Evolutionary conservation across 2,797 vertebrate species (phyloP).

Genomic region (Eidolon dupreanum): DNA sequence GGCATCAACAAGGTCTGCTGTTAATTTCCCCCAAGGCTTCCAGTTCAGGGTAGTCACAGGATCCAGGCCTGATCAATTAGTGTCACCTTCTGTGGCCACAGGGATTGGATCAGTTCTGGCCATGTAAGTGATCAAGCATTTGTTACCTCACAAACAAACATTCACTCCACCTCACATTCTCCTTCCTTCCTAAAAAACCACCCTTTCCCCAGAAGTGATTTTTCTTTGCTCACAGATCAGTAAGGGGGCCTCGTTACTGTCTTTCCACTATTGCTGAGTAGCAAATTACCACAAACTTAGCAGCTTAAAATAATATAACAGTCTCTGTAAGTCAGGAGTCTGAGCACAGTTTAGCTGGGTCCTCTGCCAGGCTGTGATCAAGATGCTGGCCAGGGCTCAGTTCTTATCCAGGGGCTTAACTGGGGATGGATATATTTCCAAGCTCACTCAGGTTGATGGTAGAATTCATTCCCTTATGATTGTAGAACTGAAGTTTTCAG

Average conservation of each 20-base stretch:
- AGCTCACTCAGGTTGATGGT: neutral
- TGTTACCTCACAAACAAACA: neutral
- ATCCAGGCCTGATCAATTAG: neutral
- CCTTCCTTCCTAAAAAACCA: neutral
- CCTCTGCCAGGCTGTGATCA: neutral
- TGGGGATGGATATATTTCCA: neutral
- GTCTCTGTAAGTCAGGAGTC: neutral
- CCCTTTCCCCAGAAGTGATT: neutral
- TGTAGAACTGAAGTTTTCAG: neutral
- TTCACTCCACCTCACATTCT: too few species aligned
- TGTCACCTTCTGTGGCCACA: neutral
- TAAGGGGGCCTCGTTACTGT: neutral
- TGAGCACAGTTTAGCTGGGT: neutral
- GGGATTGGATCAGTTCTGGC: neutral
- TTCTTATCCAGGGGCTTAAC: neutral
- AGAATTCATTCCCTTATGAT: neutral
- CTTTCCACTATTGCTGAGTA: neutral
- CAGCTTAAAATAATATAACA: neutral
- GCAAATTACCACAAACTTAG: neutral
- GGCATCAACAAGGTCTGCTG: neutral
- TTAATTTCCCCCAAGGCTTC: neutral
- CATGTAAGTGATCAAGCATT: neutral
- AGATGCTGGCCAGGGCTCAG: neutral
- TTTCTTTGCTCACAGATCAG: neutral
- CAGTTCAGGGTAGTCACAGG: neutral